These are phyloP conservation scores for Trypoxylon attenuatum DNA, from an alignment of 2,888 invertebrate genomes.

Conservation along the genomic window DNA sequence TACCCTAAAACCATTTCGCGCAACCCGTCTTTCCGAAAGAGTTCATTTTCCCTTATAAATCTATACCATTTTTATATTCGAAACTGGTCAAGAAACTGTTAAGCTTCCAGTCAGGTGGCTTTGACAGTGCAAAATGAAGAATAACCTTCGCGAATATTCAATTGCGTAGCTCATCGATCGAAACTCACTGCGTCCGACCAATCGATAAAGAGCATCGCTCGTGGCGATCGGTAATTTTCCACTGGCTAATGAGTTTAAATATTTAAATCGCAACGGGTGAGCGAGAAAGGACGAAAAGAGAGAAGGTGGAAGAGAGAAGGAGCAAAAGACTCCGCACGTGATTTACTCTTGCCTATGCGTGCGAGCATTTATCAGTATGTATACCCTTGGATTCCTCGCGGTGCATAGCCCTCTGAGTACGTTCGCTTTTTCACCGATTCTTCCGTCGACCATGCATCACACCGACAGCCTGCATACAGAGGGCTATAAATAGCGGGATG, in stretches of 20 bases:
- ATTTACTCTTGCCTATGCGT: conserved; percentile 33
- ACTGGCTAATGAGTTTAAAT: conserved; percentile 34
- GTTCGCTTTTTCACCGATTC: conserved; percentile 40
- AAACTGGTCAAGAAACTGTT: no score
- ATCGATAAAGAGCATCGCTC: conserved; percentile 3
- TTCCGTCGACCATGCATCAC: conserved; percentile 23
- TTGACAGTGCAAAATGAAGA: conserved; percentile 16
- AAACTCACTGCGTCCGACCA: conserved; percentile 2
- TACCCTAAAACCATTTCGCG: no score
- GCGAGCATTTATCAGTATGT: conserved; percentile 35
- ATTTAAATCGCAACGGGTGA: conserved; percentile 25
- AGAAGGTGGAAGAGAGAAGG: background rate
- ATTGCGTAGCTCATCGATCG: conserved; percentile 21
- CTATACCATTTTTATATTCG: no score
- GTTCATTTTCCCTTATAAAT: no score
- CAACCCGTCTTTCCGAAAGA: no score
- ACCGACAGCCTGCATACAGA: conserved; percentile 14
- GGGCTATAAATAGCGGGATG: conserved; percentile 32
- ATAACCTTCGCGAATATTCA: conserved; percentile 20
- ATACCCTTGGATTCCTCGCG: conserved; percentile 20
- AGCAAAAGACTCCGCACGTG: conserved; percentile 17
- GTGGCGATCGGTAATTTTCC: conserved; percentile 18
- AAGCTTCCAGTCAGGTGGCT: no score
- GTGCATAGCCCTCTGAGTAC: background rate
- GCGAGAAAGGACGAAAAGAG: background rate